Evolutionary conservation across 2,797 vertebrate species (phyloP), one percentile per base, ranked within the genome.

Genomic region (Propithecus perrieri): DNA sequence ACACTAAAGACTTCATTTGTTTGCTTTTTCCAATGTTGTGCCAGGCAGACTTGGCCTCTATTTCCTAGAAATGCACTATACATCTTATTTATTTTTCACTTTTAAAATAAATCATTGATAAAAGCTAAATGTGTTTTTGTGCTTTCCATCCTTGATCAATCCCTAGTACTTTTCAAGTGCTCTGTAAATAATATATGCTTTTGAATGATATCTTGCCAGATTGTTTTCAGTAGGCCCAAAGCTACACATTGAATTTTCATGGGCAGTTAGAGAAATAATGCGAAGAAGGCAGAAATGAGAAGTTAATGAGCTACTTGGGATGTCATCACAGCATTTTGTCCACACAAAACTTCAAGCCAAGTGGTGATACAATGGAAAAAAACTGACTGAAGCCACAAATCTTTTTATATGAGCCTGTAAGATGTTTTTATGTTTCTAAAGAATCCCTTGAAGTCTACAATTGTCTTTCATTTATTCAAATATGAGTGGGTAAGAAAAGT

Each of bases 91-190:
- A 35, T 69, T 94, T 92, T 71, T 86, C 30, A 94, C 20, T 93
- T 88, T 85, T 59, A 84, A 90, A 79, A 89, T 72, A 93, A 94
- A 69, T 79, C n/a, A 91, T 38, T n/a, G 13, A 50, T 92, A 95
- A 95, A 94, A 84, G n/a, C 76, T 95, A 94, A 93, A 57, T 61
- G 26, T 83, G 55, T 53, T 95, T 95, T 89, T 96, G 43, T 88
- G 59, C 63, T 97, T 96, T 90, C 24, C 35, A 71, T 76, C 13
- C 72, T 61, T 83, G 79, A 93, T 81, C 90, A 96, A 94, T 80
- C 38, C 18, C 43, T 90, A 38, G 35, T 80, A 91, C 53, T 96
- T 93, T 93, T 50, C 35, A 93, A 94, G 67, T 80, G 50, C 92
- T 61, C 84, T 90, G 8, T 81, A 95, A 94, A 76, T 74, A 92